Conservation (phyloP, 2,113 vertebrate species). For the Heloderma charlesbogerti region DNA sequence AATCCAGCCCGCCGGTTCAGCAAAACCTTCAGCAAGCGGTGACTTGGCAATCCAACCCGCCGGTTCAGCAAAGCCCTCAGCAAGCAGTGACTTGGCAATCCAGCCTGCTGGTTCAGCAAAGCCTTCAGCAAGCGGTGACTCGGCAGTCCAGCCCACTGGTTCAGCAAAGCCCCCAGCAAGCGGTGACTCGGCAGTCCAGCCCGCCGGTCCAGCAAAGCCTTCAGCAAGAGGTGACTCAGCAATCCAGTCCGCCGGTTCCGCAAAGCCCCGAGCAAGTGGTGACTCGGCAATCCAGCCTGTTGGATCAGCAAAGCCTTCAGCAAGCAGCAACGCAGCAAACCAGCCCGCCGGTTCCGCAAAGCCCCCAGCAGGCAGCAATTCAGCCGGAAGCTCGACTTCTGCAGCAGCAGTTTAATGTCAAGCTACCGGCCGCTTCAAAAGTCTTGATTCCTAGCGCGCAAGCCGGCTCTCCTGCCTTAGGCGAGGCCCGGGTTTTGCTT, state of each 20-base stretch:
- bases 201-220: not conserved
- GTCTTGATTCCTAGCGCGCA: not conserved
- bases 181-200: fast-evolving
- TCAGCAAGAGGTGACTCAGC: not conserved
- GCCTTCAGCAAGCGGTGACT: not conserved
- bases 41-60: not conserved
- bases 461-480: fast-evolving
- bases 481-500: not conserved
- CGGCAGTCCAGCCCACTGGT: fast-evolving
- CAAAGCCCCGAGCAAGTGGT: not conserved
- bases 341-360: fast-evolving
- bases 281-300: not conserved
- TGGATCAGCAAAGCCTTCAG: not conserved
- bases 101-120: no score
- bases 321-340: fast-evolving
- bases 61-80: no score
- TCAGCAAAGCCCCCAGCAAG: not conserved
- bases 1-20: fast-evolving
- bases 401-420: constrained; percentile 66
- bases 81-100: no score
- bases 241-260: fast-evolving
- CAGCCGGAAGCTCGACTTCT: constrained; percentile 64
- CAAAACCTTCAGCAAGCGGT: not conserved
- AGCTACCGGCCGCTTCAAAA: constrained; percentile 54
- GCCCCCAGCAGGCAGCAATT: fast-evolving